phyloP scores from a whole-genome alignment of 1,140 invertebrate genomes.

The Maniola jurtina region DNA sequence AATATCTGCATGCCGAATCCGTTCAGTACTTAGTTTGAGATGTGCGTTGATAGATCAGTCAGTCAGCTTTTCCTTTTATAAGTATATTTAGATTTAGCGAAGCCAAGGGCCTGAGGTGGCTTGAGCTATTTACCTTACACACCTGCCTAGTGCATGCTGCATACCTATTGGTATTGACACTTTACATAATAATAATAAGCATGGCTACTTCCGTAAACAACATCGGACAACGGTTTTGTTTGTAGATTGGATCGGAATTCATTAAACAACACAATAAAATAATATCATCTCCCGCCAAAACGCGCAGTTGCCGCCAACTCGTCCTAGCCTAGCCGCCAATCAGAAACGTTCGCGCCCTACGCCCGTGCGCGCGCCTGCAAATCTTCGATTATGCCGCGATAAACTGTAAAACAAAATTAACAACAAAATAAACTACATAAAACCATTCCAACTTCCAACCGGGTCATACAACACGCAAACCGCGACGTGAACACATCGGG shows the following conservation, averaged over 20 bases:
- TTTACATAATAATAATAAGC: no score
- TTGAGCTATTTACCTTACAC: no score
- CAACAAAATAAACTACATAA: constrained; percentile 71
- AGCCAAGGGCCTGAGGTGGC: no score
- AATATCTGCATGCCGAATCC: no score
- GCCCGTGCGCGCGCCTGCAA: constrained; percentile 61
- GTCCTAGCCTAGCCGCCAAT: constrained; percentile 50
- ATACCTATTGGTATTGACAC: no score
- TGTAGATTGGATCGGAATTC: background rate
- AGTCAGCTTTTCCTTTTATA: no score
- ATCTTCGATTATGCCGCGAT: constrained; percentile 56
- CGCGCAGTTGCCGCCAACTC: constrained; percentile 32
- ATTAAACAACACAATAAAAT: background rate
- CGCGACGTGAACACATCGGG: constrained; percentile 46
- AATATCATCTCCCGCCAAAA: constrained; percentile 53
- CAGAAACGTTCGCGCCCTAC: constrained; percentile 61
- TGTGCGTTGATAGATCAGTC: no score
- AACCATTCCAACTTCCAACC: constrained; percentile 40
- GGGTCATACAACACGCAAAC: constrained; percentile 48
- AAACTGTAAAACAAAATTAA: constrained; percentile 40
- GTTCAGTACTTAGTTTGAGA: no score
- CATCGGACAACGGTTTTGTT: background rate
- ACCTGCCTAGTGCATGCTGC: no score
- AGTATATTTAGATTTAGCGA: no score
- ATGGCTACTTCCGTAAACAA: background rate